phyloP scores from a whole-genome alignment of 2,797 vertebrate species.

The Molossus alvarezi region DNA sequence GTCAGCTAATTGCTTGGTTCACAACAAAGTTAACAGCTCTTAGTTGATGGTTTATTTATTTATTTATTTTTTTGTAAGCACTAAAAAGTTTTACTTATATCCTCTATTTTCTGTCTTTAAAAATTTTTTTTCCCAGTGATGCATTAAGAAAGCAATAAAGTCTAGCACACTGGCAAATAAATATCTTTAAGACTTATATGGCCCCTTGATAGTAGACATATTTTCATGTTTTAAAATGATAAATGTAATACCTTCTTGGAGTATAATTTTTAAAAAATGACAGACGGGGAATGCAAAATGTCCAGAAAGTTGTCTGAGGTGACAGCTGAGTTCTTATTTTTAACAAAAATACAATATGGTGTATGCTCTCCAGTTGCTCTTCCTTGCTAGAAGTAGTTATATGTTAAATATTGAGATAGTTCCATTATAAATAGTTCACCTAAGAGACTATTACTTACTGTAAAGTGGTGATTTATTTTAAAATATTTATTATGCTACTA shows the following conservation, averaged over 20 bases:
- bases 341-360: not conserved
- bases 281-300: conserved; percentile 61
- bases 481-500: conserved; percentile 20
- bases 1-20: conserved; percentile 83
- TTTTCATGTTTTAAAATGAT: conserved; percentile 84
- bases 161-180: conserved; percentile 80
- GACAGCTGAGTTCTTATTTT: conserved; percentile 66
- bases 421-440: not conserved
- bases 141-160: conserved; percentile 54
- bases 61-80: conserved; percentile 70
- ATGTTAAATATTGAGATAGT: not conserved
- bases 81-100: conserved; percentile 82
- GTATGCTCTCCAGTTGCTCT: not conserved
- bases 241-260: conserved; percentile 75
- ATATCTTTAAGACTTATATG: conserved; percentile 75
- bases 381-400: not conserved
- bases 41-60: conserved; percentile 41
- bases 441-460: not conserved
- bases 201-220: conserved; percentile 76
- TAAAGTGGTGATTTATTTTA: conserved; percentile 43
- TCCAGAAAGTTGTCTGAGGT: conserved; percentile 73
- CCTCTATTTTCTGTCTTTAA: conserved; percentile 72
- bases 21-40: conserved; percentile 75
- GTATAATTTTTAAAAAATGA: conserved; percentile 76
- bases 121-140: conserved; percentile 65